phyloP scores from a whole-genome alignment of 2,888 invertebrate genomes.

The Salpingus planirostris region DNA sequence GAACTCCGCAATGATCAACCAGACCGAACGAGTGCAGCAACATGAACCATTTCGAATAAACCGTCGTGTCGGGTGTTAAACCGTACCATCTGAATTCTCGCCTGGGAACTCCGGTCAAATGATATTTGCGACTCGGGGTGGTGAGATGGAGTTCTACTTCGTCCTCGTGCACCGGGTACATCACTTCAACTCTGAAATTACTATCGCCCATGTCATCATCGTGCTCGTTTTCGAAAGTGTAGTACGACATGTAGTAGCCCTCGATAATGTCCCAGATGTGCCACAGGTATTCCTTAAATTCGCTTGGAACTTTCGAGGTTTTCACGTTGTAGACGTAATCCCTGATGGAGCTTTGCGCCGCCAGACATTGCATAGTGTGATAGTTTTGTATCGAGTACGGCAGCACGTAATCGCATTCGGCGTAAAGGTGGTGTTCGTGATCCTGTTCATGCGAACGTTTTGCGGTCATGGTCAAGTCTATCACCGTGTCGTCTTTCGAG shows the following conservation, averaged over 20 bases:
- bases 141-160: slow-evolving; percentile 24
- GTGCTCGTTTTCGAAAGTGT: slow-evolving; percentile 11
- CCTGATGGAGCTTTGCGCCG: slow-evolving; percentile 15
- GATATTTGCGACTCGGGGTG: slow-evolving; percentile 25
- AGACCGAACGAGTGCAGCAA: slow-evolving; percentile 21
- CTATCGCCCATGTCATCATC: slow-evolving; percentile 20
- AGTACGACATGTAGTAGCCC: slow-evolving; percentile 11
- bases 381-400: slow-evolving; percentile 20
- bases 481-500: slow-evolving; percentile 23
- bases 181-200: slow-evolving; percentile 20
- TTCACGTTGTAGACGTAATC: slow-evolving; percentile 32
- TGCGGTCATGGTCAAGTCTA: slow-evolving; percentile 31
- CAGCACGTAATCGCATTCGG: slow-evolving; percentile 20
- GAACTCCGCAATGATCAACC: slow-evolving; percentile 27
- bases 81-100: slow-evolving; percentile 10
- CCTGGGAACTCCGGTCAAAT: slow-evolving; percentile 22
- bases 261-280: slow-evolving; percentile 16
- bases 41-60: slow-evolving; percentile 20
- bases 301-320: slow-evolving; percentile 26
- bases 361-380: slow-evolving; percentile 16
- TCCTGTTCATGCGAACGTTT: slow-evolving; percentile 34
- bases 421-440: slow-evolving; percentile 18
- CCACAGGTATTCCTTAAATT: slow-evolving; percentile 15
- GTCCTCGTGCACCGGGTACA: slow-evolving; percentile 24
- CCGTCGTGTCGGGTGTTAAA: slow-evolving; percentile 5